Conservation (phyloP, 2,888 invertebrate species). For the Brachynemurus nebulosus region DNA sequence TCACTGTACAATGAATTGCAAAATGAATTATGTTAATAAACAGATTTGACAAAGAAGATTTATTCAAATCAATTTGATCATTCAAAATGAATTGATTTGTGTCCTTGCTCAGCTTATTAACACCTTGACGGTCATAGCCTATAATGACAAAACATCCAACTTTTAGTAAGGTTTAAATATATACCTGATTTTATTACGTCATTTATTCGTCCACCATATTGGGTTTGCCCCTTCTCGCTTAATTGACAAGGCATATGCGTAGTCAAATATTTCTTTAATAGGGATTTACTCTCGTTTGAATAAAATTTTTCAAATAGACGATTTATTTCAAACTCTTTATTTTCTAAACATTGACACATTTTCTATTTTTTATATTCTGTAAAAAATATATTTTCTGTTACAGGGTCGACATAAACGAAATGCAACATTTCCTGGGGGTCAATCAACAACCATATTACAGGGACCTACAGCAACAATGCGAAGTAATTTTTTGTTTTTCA, state of each 20-base stretch:
- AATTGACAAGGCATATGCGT: slow-evolving; percentile 36
- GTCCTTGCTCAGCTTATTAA: too few relatives aligned
- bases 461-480: slow-evolving; percentile 39
- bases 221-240: slow-evolving; percentile 41
- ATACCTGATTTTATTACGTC: slow-evolving; percentile 52
- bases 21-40: too few relatives aligned
- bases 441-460: slow-evolving; percentile 47
- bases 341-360: slow-evolving; percentile 50
- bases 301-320: slow-evolving; percentile 28
- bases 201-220: slow-evolving; percentile 42
- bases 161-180: too few relatives aligned
- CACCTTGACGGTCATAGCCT: too few relatives aligned
- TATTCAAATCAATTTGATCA: too few relatives aligned
- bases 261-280: slow-evolving; percentile 48
- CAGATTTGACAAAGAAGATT: too few relatives aligned
- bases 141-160: too few relatives aligned
- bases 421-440: slow-evolving; percentile 65
- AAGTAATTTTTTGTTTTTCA: slow-evolving; percentile 34
- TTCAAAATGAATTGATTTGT: too few relatives aligned
- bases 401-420: slow-evolving; percentile 68
- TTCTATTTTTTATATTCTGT: slow-evolving; percentile 33
- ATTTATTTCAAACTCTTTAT: background rate
- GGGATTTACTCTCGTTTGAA: slow-evolving; percentile 38
- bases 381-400: slow-evolving; percentile 17
- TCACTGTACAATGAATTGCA: too few relatives aligned